These are phyloP conservation scores for Malurus melanocephalus DNA, from an alignment of 2,113 vertebrate species.

Conservation along the genomic window DNA sequence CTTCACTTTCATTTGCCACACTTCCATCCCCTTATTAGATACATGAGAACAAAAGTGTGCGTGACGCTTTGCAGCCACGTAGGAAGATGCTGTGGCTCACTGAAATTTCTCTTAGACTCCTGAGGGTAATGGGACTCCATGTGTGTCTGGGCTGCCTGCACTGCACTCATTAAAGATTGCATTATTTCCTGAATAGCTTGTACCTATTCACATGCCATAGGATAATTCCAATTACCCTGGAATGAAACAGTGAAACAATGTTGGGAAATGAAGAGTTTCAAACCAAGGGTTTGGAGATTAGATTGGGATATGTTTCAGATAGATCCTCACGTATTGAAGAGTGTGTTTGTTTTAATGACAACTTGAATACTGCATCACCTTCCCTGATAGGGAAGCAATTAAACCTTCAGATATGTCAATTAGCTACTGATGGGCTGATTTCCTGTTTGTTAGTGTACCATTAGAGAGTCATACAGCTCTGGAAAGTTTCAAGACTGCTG, in stretches of 20 bases:
- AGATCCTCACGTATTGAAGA: conserved; percentile 29
- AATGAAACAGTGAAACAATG: neutral
- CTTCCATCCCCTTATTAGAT: neutral
- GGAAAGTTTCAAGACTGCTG: conserved; percentile 56
- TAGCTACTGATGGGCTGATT: conserved; percentile 66
- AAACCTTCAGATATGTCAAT: conserved; percentile 70
- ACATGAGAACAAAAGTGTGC: neutral
- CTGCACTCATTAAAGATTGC: neutral
- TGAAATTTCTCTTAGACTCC: neutral
- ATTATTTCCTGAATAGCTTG: neutral
- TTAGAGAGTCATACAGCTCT: conserved; percentile 55
- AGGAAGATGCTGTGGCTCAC: neutral
- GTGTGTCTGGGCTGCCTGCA: neutral
- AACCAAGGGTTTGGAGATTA: neutral
- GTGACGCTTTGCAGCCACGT: neutral
- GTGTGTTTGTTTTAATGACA: conserved; percentile 52
- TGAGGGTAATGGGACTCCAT: neutral
- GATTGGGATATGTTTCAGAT: conserved; percentile 20
- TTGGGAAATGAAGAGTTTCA: neutral
- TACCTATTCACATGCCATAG: neutral
- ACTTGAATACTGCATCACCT: conserved; percentile 60
- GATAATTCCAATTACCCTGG: conserved; percentile 13
- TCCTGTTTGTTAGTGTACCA: conserved; percentile 56
- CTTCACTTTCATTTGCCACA: neutral
- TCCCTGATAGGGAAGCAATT: conserved; percentile 70